These are phyloP conservation scores for Drosophila nigricruria DNA, from an alignment of 2,888 invertebrate species.

Conservation along the genomic window DNA sequence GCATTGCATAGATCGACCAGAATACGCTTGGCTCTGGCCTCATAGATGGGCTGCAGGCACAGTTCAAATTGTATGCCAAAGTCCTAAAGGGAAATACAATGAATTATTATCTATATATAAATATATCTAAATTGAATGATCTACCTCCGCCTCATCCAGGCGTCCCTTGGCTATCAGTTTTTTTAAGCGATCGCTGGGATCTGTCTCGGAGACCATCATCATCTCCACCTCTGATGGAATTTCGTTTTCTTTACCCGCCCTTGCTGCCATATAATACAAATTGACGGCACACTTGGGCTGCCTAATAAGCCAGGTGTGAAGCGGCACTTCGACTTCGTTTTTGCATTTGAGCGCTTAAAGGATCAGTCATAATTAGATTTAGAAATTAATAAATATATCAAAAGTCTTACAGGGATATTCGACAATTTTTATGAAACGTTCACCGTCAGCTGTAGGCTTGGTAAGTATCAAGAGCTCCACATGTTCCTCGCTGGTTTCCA, in stretches of 20 bases:
- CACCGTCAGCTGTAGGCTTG: slow-evolving; percentile 56
- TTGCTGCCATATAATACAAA: slow-evolving; percentile 83
- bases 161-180: slow-evolving; percentile 84
- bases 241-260: slow-evolving; percentile 53
- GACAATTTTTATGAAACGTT: slow-evolving; percentile 80
- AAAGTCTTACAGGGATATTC: slow-evolving; percentile 83
- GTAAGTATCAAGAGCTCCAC: slow-evolving; percentile 83
- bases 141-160: slow-evolving; percentile 84
- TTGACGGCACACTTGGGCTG: slow-evolving; percentile 84
- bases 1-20: slow-evolving; percentile 74
- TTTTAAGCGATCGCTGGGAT: slow-evolving; percentile 84
- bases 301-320: slow-evolving; percentile 83
- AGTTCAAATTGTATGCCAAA: slow-evolving; percentile 84
- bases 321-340: slow-evolving; percentile 79
- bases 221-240: slow-evolving; percentile 83
- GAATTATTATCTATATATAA: background rate
- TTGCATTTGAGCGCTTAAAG: slow-evolving; percentile 80
- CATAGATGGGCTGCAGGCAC: slow-evolving; percentile 83
- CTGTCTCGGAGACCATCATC: slow-evolving; percentile 84
- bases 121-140: background rate
- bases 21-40: slow-evolving; percentile 83
- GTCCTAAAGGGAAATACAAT: slow-evolving; percentile 59
- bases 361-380: background rate
- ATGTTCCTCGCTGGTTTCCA: slow-evolving; percentile 82
- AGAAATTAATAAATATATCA: background rate